These are phyloP conservation scores for Hemaris fuciformis DNA, from an alignment of 2,888 invertebrate genomes.

Conservation along the genomic window DNA sequence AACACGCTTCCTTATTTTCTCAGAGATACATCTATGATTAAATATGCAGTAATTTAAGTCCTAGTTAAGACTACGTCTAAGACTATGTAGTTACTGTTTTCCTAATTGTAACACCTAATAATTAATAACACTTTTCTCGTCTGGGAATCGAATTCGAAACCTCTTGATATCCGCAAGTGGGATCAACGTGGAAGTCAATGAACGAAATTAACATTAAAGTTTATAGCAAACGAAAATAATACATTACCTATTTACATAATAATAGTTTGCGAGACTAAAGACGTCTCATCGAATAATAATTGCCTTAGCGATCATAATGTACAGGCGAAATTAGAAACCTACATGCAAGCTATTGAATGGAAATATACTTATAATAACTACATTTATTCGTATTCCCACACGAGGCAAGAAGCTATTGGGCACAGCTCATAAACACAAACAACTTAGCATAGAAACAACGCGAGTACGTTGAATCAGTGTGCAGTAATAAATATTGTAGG, in stretches of 20 bases:
- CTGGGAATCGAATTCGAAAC: too few relatives aligned
- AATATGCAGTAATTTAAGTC: too few relatives aligned
- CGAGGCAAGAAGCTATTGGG: not conserved
- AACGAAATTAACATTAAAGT: too few relatives aligned
- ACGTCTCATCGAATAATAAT: not conserved
- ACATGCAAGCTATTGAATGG: constrained; percentile 8
- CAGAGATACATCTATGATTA: too few relatives aligned
- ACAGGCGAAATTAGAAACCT: not conserved
- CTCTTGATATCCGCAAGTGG: too few relatives aligned
- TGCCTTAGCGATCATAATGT: not conserved
- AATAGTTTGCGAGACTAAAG: not conserved
- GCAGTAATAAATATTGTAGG: not conserved
- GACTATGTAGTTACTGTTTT: too few relatives aligned
- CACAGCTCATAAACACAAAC: not conserved
- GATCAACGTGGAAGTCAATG: too few relatives aligned
- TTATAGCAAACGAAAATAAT: too few relatives aligned
- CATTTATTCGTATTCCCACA: constrained; percentile 9
- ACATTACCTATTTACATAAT: not conserved
- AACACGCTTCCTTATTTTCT: too few relatives aligned
- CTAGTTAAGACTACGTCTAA: too few relatives aligned
- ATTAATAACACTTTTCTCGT: too few relatives aligned
- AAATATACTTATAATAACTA: constrained; percentile 1
- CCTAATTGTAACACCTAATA: too few relatives aligned
- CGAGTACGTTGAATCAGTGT: not conserved
- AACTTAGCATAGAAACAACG: not conserved